Evolutionary conservation across 2,888 invertebrate species (phyloP).

Genomic region (Ametastegia equiseti): DNA sequence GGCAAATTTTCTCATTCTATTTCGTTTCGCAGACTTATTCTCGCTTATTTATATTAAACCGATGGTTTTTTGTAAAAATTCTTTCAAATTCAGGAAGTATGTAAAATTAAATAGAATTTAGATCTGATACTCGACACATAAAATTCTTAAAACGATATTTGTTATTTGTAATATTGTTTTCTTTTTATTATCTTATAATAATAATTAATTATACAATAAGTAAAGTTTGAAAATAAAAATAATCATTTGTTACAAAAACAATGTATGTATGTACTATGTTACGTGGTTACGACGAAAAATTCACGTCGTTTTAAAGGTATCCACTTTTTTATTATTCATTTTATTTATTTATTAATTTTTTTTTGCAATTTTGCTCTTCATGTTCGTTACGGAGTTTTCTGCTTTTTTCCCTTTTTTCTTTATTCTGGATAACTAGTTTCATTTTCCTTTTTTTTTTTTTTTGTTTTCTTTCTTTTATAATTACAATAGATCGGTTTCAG

Average conservation of each 20-base stretch:
- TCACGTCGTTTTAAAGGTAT: slow-evolving; percentile 55
- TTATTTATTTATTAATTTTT: not conserved
- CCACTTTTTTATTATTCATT: slow-evolving; percentile 50
- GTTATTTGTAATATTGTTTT: slow-evolving; percentile 39
- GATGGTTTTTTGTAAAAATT: not conserved
- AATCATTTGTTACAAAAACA: slow-evolving; percentile 69
- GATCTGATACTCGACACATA: not conserved
- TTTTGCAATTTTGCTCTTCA: no score
- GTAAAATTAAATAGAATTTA: not conserved
- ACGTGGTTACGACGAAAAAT: slow-evolving; percentile 56
- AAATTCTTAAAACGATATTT: not conserved
- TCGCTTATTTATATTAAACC: not conserved
- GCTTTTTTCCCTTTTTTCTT: not conserved
- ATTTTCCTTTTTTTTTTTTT: slow-evolving; percentile 50
- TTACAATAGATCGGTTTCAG: slow-evolving; percentile 51
- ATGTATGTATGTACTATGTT: slow-evolving; percentile 54
- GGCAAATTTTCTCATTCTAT: not conserved
- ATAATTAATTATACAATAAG: slow-evolving; percentile 64
- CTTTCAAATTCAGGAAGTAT: not conserved
- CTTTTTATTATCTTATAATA: slow-evolving; percentile 52
- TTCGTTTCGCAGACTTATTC: not conserved
- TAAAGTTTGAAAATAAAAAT: slow-evolving; percentile 68
- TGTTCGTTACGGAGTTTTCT: not conserved
- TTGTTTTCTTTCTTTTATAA: slow-evolving; percentile 48
- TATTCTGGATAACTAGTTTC: slow-evolving; percentile 23